These are phyloP conservation scores for Lytechinus variegatus DNA, from an alignment of 35 echinoderm and acorn worm species.

Conservation along the genomic window DNA sequence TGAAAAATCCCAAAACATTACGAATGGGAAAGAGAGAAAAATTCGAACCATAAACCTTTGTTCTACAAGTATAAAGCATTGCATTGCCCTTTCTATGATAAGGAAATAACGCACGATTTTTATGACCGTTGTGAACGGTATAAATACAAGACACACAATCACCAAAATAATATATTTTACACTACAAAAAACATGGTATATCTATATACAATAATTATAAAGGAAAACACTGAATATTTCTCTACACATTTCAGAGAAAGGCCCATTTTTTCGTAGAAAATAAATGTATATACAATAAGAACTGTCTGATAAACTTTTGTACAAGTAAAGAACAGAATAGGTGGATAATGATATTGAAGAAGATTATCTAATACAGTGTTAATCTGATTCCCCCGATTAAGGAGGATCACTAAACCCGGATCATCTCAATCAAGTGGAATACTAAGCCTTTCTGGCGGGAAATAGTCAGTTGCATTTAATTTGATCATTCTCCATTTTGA, in stretches of 20 bases:
- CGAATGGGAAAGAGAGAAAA: not conserved
- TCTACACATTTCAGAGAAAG: conserved; percentile 40
- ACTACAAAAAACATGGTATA: not conserved
- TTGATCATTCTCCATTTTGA: not conserved
- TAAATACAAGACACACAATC: conserved; percentile 21
- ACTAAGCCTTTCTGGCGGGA: not conserved
- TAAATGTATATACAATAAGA: conserved; percentile 33
- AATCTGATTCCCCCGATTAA: not conserved
- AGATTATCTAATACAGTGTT: not conserved
- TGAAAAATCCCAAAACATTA: not conserved
- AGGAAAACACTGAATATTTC: not conserved
- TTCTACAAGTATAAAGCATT: not conserved
- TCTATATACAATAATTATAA: conserved; percentile 1
- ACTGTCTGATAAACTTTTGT: conserved; percentile 2
- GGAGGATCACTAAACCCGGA: not conserved
- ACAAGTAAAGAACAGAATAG: not conserved
- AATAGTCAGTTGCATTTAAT: not conserved
- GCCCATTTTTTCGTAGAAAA: conserved; percentile 11
- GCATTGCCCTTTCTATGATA: not conserved
- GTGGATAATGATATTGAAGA: not conserved
- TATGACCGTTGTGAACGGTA: not conserved
- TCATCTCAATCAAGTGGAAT: not conserved
- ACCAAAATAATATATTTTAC: not conserved
- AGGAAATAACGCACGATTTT: not conserved
- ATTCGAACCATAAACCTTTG: not conserved